phyloP scores from a whole-genome alignment of 2,113 vertebrate species.

The Corydoras sp. region DNA sequence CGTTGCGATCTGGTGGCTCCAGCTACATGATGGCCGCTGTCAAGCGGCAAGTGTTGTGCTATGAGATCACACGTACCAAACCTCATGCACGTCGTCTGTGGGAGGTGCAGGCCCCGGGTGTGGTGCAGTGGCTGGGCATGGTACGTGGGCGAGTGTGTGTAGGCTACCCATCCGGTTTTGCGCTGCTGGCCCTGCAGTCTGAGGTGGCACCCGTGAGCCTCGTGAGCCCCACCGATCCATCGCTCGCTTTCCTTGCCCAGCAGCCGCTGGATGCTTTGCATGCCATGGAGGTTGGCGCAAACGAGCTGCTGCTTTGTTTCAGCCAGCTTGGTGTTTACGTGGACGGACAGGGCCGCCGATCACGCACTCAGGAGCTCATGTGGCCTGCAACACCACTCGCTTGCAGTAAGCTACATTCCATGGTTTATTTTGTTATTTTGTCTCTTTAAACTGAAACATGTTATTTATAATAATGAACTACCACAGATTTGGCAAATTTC shows the following conservation, averaged over 20 bases:
- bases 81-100: constrained; percentile 78
- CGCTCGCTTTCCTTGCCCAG: constrained; percentile 87
- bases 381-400: constrained; percentile 90
- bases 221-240: constrained; percentile 85
- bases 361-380: constrained; percentile 91
- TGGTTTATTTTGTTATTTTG: background rate
- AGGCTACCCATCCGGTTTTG: constrained; percentile 92
- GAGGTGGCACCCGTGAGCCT: constrained; percentile 87
- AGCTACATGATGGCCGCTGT: constrained; percentile 84
- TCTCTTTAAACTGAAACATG: too few relatives aligned
- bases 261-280: constrained; percentile 88
- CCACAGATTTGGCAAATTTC: too few relatives aligned
- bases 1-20: constrained; percentile 66
- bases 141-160: constrained; percentile 86
- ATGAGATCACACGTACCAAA: constrained; percentile 81
- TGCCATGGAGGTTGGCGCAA: constrained; percentile 78
- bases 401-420: constrained; percentile 78
- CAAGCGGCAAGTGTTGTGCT: constrained; percentile 88
- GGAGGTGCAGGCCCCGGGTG: constrained; percentile 82
- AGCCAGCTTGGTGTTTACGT: constrained; percentile 93
- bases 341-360: constrained; percentile 85
- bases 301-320: constrained; percentile 94
- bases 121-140: constrained; percentile 86
- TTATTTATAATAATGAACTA: too few relatives aligned
- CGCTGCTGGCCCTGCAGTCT: constrained; percentile 86